Percentiles rank a stretch among this genome's conserved stretches.
phyloP scores from a whole-genome alignment of 2,888 invertebrate genomes.

The Electrophaes corylata region DNA sequence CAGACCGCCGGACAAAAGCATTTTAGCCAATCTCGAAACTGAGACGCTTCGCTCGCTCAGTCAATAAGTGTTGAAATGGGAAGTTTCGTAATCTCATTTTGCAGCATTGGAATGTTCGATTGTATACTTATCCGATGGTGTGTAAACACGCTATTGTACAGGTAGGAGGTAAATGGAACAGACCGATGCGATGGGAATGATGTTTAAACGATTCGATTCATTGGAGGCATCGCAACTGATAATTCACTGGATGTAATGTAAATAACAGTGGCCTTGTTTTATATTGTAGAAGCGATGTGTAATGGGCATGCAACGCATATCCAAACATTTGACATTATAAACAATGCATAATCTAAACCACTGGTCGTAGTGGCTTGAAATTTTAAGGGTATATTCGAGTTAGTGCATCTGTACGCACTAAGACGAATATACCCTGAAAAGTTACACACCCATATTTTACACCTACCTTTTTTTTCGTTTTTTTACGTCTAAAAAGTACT shows the following conservation, averaged over 20 bases:
- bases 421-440: too few species aligned
- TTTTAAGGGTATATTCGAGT: too few species aligned
- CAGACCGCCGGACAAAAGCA: too few species aligned
- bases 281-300: too few species aligned
- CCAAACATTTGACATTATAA: not conserved
- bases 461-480: too few species aligned
- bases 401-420: too few species aligned
- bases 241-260: not conserved
- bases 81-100: slow-evolving; percentile 26
- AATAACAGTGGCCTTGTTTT: not conserved
- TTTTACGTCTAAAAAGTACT: too few species aligned
- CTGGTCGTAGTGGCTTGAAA: too few species aligned
- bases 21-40: not conserved
- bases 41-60: not conserved
- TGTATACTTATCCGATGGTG: slow-evolving; percentile 37
- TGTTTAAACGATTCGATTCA: slow-evolving; percentile 10
- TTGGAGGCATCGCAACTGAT: slow-evolving; percentile 3
- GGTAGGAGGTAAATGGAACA: slow-evolving; percentile 21
- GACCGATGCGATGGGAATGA: not conserved
- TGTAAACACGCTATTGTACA: slow-evolving; percentile 37
- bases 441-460: too few species aligned
- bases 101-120: slow-evolving; percentile 24
- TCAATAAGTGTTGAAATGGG: slow-evolving; percentile 2
- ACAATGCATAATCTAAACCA: too few species aligned
- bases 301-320: too few species aligned